A percentile compares a stretch with the other conserved stretches of the same genome.
These are phyloP conservation scores for Leguminivora glycinivorella DNA, from an alignment of 1,140 invertebrate genomes.

Conservation along the genomic window DNA sequence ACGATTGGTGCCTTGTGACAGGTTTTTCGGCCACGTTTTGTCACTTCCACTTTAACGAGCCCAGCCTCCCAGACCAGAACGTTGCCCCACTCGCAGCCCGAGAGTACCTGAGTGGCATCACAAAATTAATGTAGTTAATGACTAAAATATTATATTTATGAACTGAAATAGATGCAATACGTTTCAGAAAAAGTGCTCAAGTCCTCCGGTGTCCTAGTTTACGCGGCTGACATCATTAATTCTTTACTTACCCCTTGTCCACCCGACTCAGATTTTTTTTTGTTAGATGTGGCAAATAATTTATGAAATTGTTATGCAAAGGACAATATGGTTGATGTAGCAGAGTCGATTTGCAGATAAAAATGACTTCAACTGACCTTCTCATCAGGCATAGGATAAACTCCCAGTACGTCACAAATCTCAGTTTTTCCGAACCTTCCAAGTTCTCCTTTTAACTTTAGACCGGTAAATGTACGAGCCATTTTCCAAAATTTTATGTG, in stretches of 20 bases:
- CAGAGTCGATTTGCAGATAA: no score
- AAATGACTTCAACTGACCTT: conserved; percentile 80
- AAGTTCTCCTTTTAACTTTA: conserved; percentile 91
- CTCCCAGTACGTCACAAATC: conserved; percentile 91
- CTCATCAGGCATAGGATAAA: conserved; percentile 91
- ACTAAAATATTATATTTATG: no score
- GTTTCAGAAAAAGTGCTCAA: no score
- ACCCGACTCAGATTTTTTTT: no score
- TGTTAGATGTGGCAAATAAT: no score
- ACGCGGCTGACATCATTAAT: no score
- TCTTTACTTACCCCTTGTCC: no score
- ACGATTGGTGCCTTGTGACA: conserved; percentile 89
- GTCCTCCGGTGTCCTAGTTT: no score
- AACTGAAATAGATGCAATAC: no score
- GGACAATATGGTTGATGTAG: no score
- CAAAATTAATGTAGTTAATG: conserved; percentile 27
- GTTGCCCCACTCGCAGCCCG: conserved; percentile 93
- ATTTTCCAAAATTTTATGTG: conserved; percentile 98
- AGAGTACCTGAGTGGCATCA: conserved; percentile 82
- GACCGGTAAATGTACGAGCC: conserved; percentile 91
- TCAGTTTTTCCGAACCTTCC: conserved; percentile 95
- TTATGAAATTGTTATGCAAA: no score
- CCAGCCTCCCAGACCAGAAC: conserved; percentile 93
- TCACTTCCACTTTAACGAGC: conserved; percentile 90
- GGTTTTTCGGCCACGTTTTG: conserved; percentile 82